These are phyloP conservation scores for Campaea margaritaria DNA, from an alignment of 2,888 invertebrate species.

Conservation along the genomic window DNA sequence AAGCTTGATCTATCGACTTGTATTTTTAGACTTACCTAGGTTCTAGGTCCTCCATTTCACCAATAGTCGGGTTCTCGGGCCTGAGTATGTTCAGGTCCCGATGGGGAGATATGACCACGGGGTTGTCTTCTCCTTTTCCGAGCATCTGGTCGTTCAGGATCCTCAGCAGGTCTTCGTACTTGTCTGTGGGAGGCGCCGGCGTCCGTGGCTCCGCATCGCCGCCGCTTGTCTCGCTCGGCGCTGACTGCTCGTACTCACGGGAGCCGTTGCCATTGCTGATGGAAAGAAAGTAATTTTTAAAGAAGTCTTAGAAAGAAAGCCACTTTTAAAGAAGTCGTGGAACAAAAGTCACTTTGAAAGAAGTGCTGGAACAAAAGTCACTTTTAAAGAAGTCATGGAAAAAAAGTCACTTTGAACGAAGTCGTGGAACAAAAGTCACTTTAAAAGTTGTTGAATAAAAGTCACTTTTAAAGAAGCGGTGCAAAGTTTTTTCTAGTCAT, in stretches of 20 bases:
- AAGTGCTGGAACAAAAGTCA: too few relatives aligned
- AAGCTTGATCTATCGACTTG: too few relatives aligned
- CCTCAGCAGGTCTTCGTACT: slow-evolving; percentile 86
- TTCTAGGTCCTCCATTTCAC: slow-evolving; percentile 87
- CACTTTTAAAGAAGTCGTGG: too few relatives aligned
- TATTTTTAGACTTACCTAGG: slow-evolving; percentile 73
- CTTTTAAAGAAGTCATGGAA: too few relatives aligned
- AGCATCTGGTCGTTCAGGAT: slow-evolving; percentile 80
- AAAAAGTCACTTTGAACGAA: too few relatives aligned
- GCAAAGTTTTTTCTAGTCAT: too few relatives aligned
- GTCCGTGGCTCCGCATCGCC: slow-evolving; percentile 63
- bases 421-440: too few relatives aligned
- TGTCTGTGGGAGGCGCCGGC: slow-evolving; percentile 82
- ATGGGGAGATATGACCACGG: slow-evolving; percentile 78
- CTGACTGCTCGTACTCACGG: slow-evolving; percentile 78
- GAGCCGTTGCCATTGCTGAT: slow-evolving; percentile 75
- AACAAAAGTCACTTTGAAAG: too few relatives aligned
- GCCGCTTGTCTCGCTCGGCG: slow-evolving; percentile 75
- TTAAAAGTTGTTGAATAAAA: too few relatives aligned
- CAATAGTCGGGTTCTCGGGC: slow-evolving; percentile 89
- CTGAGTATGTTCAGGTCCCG: slow-evolving; percentile 82
- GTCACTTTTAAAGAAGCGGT: too few relatives aligned
- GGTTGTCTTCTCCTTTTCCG: slow-evolving; percentile 82
- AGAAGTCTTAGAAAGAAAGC: neutral
- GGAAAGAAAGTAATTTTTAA: slow-evolving; percentile 3